Evolutionary conservation across 2,113 vertebrate genomes (phyloP).

Genomic region (Formicarius rufipectus): DNA sequence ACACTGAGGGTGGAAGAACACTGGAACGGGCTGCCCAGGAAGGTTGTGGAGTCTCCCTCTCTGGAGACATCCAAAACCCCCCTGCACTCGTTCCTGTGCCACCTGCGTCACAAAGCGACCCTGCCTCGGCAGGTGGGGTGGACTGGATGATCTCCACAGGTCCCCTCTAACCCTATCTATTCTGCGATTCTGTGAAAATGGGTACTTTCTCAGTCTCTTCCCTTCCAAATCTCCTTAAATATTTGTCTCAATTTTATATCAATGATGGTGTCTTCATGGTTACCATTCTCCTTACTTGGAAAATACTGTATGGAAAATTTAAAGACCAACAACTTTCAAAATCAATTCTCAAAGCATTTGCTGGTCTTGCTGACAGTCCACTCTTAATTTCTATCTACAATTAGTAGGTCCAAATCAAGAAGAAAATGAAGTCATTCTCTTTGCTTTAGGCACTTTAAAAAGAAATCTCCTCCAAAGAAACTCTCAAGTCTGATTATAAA

Average conservation of each 20-base stretch:
- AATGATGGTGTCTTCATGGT: neutral
- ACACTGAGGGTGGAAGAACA: neutral
- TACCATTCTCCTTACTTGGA: neutral
- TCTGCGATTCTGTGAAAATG: neutral
- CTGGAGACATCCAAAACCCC: neutral
- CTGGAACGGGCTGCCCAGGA: neutral
- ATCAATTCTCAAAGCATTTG: neutral
- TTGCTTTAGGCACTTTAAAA: neutral
- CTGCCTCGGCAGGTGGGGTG: neutral
- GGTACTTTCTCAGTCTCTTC: neutral
- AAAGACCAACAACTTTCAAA: neutral
- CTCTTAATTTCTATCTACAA: neutral
- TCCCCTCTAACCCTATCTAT: neutral
- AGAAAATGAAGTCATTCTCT: neutral
- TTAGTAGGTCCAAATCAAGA: neutral
- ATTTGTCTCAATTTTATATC: neutral
- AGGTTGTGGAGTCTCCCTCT: neutral
- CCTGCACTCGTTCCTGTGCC: neutral
- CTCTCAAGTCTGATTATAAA: neutral
- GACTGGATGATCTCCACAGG: neutral
- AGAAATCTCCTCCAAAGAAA: neutral
- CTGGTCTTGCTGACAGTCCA: neutral
- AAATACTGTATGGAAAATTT: neutral
- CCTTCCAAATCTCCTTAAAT: neutral
- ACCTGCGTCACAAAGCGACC: neutral